Percentiles rank a stretch among this genome's conserved stretches.
Conservation (phyloP, 2,888 invertebrate species). For the Tipula helvola region DNA sequence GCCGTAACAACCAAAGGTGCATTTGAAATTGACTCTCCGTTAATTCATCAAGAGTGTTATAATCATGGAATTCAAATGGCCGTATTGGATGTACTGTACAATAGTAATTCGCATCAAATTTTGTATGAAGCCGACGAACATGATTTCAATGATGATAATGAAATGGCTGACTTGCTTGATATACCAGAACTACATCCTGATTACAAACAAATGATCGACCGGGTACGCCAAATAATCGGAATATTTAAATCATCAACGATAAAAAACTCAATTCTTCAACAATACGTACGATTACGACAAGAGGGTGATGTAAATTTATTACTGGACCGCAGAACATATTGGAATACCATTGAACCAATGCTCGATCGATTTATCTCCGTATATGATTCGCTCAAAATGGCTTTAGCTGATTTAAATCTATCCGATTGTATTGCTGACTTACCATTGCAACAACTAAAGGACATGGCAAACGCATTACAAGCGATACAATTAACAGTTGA, state of each 20-base stretch:
- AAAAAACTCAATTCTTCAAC: not conserved
- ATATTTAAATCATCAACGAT: not conserved
- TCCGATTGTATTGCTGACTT: not conserved
- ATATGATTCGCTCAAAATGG: not conserved
- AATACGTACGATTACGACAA: not conserved
- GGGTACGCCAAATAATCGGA: not conserved
- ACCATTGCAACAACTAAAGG: not conserved
- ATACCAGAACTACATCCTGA: not conserved
- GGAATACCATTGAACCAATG: constrained; percentile 11
- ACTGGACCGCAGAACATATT: not conserved
- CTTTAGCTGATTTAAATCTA: not conserved
- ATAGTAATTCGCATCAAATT: too few relatives aligned
- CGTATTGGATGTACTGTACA: constrained; percentile 8
- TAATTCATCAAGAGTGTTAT: constrained; percentile 5
- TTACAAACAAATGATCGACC: not conserved
- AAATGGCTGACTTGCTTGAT: not conserved
- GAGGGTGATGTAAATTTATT: not conserved
- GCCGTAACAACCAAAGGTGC: not conserved
- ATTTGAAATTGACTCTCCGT: not conserved
- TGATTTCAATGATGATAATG: not conserved
- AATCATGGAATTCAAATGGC: constrained; percentile 5
- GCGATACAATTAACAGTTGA: constrained; percentile 5
- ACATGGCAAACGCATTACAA: constrained; percentile 8
- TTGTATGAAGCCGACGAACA: not conserved
- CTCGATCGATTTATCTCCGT: not conserved